Percentiles rank a stretch among this genome's conserved stretches.
phyloP scores from a whole-genome alignment of 2,113 vertebrate species.

The Lamprotornis superbus region DNA sequence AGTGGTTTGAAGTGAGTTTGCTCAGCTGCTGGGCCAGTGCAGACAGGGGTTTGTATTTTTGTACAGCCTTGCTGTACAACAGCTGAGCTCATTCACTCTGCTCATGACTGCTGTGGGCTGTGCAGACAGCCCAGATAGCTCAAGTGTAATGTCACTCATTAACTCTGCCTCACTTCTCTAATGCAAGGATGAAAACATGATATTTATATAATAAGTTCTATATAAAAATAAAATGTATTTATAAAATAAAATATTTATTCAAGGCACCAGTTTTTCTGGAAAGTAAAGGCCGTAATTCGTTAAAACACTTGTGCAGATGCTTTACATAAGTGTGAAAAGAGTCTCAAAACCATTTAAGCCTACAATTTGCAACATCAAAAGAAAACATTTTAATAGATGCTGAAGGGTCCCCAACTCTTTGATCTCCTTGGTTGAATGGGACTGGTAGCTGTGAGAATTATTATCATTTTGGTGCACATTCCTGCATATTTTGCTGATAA shows the following conservation, averaged over 20 bases:
- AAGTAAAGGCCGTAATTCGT: not conserved
- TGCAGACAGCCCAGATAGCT: not conserved
- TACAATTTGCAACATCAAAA: not conserved
- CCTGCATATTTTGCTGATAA: not conserved
- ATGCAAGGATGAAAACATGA: not conserved
- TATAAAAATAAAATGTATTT: not conserved
- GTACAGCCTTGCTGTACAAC: not conserved
- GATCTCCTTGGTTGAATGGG: not conserved
- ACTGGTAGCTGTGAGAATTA: not conserved
- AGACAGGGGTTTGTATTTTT: not conserved
- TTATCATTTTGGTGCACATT: not conserved
- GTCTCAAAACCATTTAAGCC: not conserved
- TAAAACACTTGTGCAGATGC: not conserved
- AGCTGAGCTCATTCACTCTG: not conserved
- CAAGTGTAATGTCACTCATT: not conserved
- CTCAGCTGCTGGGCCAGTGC: not conserved
- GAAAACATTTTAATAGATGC: not conserved
- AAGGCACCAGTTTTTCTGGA: not conserved
- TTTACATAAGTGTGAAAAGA: not conserved
- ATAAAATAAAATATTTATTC: not conserved
- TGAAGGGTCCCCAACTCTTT: not conserved
- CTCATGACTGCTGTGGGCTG: not conserved
- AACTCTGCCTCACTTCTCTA: not conserved
- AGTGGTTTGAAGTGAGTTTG: not conserved
- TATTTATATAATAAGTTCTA: not conserved